Conservation (phyloP, 1,140 invertebrate species). For the Solenopsis fugax region DNA sequence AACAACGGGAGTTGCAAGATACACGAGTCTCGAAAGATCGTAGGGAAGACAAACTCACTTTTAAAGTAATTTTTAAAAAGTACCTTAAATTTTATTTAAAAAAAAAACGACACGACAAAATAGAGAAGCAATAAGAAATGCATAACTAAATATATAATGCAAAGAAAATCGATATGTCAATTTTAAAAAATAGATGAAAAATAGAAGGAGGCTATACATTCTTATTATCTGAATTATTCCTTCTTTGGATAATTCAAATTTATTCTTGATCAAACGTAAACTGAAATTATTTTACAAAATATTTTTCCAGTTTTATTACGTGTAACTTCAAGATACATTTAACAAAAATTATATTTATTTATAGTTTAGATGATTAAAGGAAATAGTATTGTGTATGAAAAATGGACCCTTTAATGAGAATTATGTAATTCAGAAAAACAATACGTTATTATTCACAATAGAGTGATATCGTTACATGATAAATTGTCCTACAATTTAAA, state of each 20-base stretch:
- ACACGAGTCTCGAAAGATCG: background rate
- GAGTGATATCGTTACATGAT: slow-evolving; percentile 1
- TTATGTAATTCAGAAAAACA: background rate
- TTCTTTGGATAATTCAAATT: background rate
- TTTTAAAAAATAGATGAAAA: background rate
- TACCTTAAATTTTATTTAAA: background rate
- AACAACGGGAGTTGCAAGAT: slow-evolving; percentile 2
- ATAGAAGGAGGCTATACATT: background rate
- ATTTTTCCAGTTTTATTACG: background rate
- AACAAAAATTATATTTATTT: slow-evolving; percentile 1
- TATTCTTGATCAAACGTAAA: background rate
- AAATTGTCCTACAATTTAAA: slow-evolving; percentile 27
- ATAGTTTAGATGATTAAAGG: background rate
- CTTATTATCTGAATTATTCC: background rate
- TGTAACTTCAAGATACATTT: background rate
- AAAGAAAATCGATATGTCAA: background rate
- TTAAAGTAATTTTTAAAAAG: slow-evolving; percentile 20
- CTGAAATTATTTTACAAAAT: slow-evolving; percentile 6
- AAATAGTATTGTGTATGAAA: background rate
- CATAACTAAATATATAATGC: background rate
- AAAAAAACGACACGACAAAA: background rate
- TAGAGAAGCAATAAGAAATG: background rate
- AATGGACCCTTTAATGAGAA: slow-evolving; percentile 4
- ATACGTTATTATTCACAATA: background rate
- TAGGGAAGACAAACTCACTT: slow-evolving; percentile 13